Base-by-base conservation (phyloP, 2,888 invertebrate genomes). In the Acleris sparsana region DNA sequence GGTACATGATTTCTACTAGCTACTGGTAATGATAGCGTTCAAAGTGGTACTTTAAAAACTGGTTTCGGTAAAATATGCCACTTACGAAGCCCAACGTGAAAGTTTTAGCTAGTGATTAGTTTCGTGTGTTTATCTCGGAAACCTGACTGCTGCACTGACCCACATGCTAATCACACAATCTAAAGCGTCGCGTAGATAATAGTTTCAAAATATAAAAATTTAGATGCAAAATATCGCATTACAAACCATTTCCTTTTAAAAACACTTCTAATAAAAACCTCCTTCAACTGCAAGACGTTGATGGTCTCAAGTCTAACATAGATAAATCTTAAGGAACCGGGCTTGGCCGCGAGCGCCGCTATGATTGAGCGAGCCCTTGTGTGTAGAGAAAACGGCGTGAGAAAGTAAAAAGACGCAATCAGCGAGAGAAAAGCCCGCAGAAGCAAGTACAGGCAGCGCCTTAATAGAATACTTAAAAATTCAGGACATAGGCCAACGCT, bases 371-470 rank as follows among this genome's bases (percentile, higher is more conserved):
- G 75, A 73, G 75, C 73, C 68, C 82, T 81, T 79, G 74, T 74
- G 77, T 66, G 57, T 52, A 61, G 82, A 78, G 82, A 84, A 84
- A 83, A 78, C 72, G 75, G 72, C 81, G 79, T 83, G 83, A 85
- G 86, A 87, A 87, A 85, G 85, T 91, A 86, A 85, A 90, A 89
- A 89, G 91, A 85, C 80, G 89, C 89, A 91, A 91, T 92, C 87
- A 87, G 73, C 81, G 83, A 85, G 83, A 86, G 86, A 89, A 92
- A 89, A 88, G 91, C 84, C 74, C 78, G 78, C 78, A 77, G 73
- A 80, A 74, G 76, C 76, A 80, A 75, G 76, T 69, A 71, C 68
- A 77, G 72, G 73, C 74, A 75, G 68, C 74, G 75, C 74, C 83
- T 83, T 91, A 88, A 92, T 90, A 78, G 86, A 82, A 79, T 86